These are phyloP conservation scores for Bombus turneri DNA, from an alignment of 1,140 invertebrate genomes.

Conservation along the genomic window DNA sequence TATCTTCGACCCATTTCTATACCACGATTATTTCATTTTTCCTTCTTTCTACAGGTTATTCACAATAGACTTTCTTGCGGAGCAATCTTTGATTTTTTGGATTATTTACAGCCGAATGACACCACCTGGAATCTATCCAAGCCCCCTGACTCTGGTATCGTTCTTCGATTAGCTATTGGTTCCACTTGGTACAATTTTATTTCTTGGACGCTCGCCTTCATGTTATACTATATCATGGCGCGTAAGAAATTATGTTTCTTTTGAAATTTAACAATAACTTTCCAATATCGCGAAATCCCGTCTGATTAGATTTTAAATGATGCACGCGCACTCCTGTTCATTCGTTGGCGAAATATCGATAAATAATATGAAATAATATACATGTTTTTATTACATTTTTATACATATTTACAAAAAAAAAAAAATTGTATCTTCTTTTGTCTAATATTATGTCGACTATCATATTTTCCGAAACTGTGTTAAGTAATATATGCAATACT, in stretches of 20 bases:
- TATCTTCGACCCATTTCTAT: too few relatives aligned
- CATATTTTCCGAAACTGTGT: neutral
- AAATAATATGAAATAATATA: neutral
- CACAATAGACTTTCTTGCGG: constrained; percentile 86
- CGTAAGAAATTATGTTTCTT: constrained; percentile 70
- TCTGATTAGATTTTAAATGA: neutral
- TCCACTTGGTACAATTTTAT: constrained; percentile 85
- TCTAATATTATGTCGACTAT: too few relatives aligned
- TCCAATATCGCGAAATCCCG: neutral
- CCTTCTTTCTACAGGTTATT: constrained; percentile 81
- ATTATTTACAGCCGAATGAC: constrained; percentile 86
- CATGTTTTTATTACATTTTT: neutral
- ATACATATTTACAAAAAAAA: neutral
- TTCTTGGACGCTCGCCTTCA: constrained; percentile 82
- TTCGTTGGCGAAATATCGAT: neutral
- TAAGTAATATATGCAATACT: too few relatives aligned
- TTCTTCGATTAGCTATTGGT: constrained; percentile 84
- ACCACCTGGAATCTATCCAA: constrained; percentile 84
- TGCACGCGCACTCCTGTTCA: neutral
- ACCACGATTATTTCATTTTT: neutral
- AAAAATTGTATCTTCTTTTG: too few relatives aligned
- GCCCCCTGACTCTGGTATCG: constrained; percentile 85
- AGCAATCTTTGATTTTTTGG: constrained; percentile 89
- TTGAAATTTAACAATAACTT: constrained; percentile 31
- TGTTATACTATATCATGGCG: constrained; percentile 84